A percentile compares a stretch with the other conserved stretches of the same genome.
phyloP scores from a whole-genome alignment of 1,140 invertebrate genomes.

The Onthophagus taurus region DNA sequence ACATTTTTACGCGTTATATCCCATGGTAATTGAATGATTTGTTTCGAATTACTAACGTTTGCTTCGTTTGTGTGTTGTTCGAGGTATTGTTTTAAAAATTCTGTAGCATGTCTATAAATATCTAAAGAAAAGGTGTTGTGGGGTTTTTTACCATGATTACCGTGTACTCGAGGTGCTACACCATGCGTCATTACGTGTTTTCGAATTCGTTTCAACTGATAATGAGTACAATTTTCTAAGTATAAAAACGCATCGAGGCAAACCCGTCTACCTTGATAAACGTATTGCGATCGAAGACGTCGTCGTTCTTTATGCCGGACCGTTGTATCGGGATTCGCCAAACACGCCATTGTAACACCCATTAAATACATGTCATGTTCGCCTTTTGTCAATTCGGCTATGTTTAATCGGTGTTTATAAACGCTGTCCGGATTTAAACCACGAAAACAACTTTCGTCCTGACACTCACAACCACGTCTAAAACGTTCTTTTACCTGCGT shows the following conservation, averaged over 20 bases:
- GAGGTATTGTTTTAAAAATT: conserved; percentile 63
- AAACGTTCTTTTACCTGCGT: conserved; percentile 58
- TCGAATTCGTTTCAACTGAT: conserved; percentile 66
- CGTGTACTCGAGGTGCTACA: conserved; percentile 64
- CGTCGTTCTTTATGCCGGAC: conserved; percentile 60
- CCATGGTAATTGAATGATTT: conserved; percentile 52
- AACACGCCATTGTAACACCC: conserved; percentile 70
- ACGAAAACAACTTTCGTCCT: conserved; percentile 62
- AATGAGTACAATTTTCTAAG: conserved; percentile 70
- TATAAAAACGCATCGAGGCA: conserved; percentile 71
- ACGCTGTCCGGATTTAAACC: conserved; percentile 62
- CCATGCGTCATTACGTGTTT: conserved; percentile 71
- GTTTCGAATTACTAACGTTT: conserved; percentile 41
- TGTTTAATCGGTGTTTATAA: conserved; percentile 64
- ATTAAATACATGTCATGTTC: conserved; percentile 68
- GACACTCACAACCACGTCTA: conserved; percentile 63
- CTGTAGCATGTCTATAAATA: conserved; percentile 65
- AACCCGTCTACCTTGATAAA: conserved; percentile 64
- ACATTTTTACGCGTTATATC: conserved; percentile 63
- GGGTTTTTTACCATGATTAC: conserved; percentile 71
- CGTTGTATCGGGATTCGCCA: conserved; percentile 64
- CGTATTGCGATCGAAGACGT: conserved; percentile 61
- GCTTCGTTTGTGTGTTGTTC: conserved; percentile 47
- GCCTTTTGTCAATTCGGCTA: conserved; percentile 66
- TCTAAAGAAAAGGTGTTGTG: conserved; percentile 71